A percentile compares a stretch with the other conserved stretches of the same genome.
Evolutionary conservation across 2,113 vertebrate species (phyloP).

Genomic region (Dermatemys mawii): DNA sequence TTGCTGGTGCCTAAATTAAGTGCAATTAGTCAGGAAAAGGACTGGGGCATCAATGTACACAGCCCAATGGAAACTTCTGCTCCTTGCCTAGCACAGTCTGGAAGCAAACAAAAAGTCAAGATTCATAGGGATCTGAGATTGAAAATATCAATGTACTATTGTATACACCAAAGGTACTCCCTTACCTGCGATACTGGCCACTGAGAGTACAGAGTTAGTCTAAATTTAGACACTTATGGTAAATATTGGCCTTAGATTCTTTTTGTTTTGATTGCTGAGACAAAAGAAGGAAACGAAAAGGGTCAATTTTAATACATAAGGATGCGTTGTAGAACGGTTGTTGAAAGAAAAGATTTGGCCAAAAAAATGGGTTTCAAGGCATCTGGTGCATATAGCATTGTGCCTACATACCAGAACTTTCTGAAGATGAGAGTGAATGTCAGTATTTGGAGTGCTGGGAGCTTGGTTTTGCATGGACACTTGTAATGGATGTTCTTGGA

Average conservation of each 20-base stretch:
- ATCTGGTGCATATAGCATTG: background rate
- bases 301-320: background rate
- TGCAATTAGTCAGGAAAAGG: background rate
- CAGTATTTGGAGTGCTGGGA: background rate
- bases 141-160: background rate
- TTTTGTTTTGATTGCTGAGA: background rate
- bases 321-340: background rate
- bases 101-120: background rate
- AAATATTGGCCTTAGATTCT: background rate
- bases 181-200: background rate
- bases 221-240: background rate
- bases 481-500: background rate
- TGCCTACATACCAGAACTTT: background rate
- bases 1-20: background rate
- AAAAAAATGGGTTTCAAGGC: background rate
- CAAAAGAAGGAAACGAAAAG: background rate
- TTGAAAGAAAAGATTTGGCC: background rate
- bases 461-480: background rate
- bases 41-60: background rate
- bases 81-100: background rate
- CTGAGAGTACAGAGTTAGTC: background rate
- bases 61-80: background rate
- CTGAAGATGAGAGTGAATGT: background rate
- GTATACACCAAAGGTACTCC: background rate
- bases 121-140: background rate